A percentile compares a stretch with the other conserved stretches of the same genome.
Evolutionary conservation across 2,888 invertebrate genomes (phyloP).

Genomic region (Drosophila mulleri): DNA sequence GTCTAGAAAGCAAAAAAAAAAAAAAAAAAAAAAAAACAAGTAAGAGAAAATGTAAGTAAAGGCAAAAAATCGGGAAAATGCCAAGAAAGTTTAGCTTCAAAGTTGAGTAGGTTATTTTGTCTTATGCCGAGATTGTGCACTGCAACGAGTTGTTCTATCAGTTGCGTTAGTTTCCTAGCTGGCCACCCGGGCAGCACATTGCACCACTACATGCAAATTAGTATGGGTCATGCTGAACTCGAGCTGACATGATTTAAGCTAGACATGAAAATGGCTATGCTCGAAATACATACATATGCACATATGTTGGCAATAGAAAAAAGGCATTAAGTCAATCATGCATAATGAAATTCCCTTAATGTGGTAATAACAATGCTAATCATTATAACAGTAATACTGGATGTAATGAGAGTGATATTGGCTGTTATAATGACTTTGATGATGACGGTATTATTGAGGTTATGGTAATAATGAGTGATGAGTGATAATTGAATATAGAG

Average conservation of each 20-base stretch:
- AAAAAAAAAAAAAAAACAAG: slow-evolving; percentile 3
- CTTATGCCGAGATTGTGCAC: slow-evolving; percentile 43
- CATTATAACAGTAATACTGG: not conserved
- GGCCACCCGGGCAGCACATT: not conserved
- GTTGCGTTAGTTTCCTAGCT: slow-evolving; percentile 20
- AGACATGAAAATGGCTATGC: not conserved
- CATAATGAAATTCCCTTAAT: too few species aligned
- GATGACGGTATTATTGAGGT: too few species aligned
- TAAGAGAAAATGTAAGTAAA: not conserved
- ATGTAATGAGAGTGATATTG: not conserved
- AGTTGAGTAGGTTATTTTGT: slow-evolving; percentile 43
- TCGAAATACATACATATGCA: too few species aligned
- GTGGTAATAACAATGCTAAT: not conserved
- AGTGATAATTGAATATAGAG: too few species aligned
- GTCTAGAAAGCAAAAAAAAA: slow-evolving; percentile 35
- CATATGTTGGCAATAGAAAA: too few species aligned
- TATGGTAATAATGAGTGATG: not conserved
- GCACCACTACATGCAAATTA: slow-evolving; percentile 30
- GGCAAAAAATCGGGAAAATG: slow-evolving; percentile 26
- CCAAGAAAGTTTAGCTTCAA: slow-evolving; percentile 60
- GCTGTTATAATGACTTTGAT: not conserved
- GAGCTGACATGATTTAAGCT: slow-evolving; percentile 9
- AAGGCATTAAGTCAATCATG: too few species aligned
- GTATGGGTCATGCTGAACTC: not conserved
- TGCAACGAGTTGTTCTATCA: slow-evolving; percentile 49